Evolutionary conservation across 2,888 invertebrate species (phyloP), one percentile per base, ranked within the genome.

Genomic region (Hypercompe scribonia): DNA sequence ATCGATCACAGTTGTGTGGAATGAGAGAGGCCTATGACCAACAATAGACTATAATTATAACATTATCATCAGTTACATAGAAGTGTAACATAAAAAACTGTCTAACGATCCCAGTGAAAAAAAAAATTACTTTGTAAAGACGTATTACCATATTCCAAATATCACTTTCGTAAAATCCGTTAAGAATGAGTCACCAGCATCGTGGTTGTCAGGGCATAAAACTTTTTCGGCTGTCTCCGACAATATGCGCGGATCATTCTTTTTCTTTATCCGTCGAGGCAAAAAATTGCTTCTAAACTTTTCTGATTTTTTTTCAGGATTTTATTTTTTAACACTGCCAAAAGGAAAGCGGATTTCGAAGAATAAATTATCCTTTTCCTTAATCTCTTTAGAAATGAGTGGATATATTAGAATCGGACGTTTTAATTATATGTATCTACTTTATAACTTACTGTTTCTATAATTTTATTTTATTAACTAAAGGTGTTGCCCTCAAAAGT

Each of bases 241-340:
- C 78, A 82, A 78, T 86, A 83, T 79, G 78, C 77, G 72, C 66
- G 74, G 71, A 84, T 83, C 86, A 82, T 83, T 78, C 84, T 73
- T 84, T 84, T 78, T 81, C 83, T 86, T 84, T 83, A 84, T 75
- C 77, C 83, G 70, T 8, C 71, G 84, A 80, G 69, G 84, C 86
- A 84, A 81, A 84, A 84, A 86, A 84, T 84, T 86, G 83, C 81
- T 78, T 79, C 69, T 2, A 78, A 84, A 84, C 78, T 84, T 83
- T 76, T 70, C 64, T 70, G 78, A 68, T 78, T 72, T 80, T 84
- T n/a, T 73, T 79, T 79, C 64, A 68, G 70, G 74, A 83, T 81
- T 79, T 83, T 83, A 79, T 61, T 81, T 81, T 84, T 84, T 77
- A 75, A 75, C 83, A 75, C 80, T 7, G n/a, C 36, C 33, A 46